phyloP scores from a whole-genome alignment of 2,113 vertebrate genomes.

The Calyptommatus sinebrachiatus region DNA sequence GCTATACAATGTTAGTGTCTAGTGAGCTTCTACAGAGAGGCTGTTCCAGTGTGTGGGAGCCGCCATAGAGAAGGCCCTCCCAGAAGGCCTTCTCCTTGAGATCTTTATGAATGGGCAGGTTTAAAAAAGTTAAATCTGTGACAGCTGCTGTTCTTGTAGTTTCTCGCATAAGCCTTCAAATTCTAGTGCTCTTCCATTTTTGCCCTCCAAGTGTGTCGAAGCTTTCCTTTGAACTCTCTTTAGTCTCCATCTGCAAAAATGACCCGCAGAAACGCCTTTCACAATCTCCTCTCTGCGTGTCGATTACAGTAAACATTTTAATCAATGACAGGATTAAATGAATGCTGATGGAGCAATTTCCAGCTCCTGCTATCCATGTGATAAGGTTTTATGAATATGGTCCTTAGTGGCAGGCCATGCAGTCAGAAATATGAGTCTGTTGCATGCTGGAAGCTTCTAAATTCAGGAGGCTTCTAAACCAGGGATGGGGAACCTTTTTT shows the following conservation, averaged over 20 bases:
- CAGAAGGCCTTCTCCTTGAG: too few relatives aligned
- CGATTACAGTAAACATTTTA: slow-evolving; percentile 61
- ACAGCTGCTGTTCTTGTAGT: slow-evolving; percentile 23
- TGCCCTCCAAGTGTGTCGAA: slow-evolving; percentile 50
- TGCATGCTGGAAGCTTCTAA: slow-evolving; percentile 37
- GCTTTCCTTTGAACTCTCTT: slow-evolving; percentile 66
- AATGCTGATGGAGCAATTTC: slow-evolving; percentile 69
- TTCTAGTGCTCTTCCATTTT: slow-evolving; percentile 26
- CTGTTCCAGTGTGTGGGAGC: too few relatives aligned
- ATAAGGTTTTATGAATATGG: slow-evolving; percentile 57
- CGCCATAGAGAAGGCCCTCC: too few relatives aligned
- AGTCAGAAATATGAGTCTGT: slow-evolving; percentile 26
- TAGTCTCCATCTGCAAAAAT: slow-evolving; percentile 59
- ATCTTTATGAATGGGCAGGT: too few relatives aligned
- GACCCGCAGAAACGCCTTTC: slow-evolving; percentile 61
- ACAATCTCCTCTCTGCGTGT: slow-evolving; percentile 52
- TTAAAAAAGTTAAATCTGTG: slow-evolving; percentile 3
- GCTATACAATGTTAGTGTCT: too few relatives aligned
- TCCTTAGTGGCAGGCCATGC: slow-evolving; percentile 60
- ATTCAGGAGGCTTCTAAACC: slow-evolving; percentile 20
- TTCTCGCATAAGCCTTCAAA: slow-evolving; percentile 30
- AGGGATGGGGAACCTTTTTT: too few relatives aligned
- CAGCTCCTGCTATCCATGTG: slow-evolving; percentile 57
- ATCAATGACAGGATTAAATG: slow-evolving; percentile 67
- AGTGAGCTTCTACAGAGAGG: too few relatives aligned